Evolutionary conservation across 2,888 invertebrate genomes (phyloP).

Genomic region (Blera fallax): DNA sequence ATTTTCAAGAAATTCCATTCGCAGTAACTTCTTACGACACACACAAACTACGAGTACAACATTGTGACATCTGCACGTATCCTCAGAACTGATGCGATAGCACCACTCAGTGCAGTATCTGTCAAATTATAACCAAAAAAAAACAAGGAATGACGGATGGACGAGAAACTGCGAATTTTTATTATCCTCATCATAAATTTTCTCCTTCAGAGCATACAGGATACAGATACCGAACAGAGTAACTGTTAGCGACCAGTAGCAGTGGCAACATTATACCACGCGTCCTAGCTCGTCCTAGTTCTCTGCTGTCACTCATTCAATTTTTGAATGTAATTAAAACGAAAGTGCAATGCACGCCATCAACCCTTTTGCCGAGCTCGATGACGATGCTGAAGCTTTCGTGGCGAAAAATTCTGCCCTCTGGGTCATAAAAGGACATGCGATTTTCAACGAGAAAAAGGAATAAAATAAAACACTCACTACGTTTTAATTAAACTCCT

Average conservation of each 20-base stretch:
- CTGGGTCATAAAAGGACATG: constrained; percentile 53
- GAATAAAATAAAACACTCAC: constrained; percentile 37
- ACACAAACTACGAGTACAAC: not conserved
- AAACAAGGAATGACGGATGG: not conserved
- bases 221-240: no score
- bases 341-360: constrained; percentile 68
- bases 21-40: not conserved
- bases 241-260: constrained; percentile 10
- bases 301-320: constrained; percentile 59
- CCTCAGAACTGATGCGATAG: not conserved
- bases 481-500: constrained; percentile 66
- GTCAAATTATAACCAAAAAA: constrained; percentile 39
- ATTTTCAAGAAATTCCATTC: not conserved
- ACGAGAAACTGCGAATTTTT: constrained; percentile 5
- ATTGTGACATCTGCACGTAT: constrained; percentile 39
- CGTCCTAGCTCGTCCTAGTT: constrained; percentile 40
- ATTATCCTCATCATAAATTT: constrained; percentile 56
- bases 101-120: constrained; percentile 29
- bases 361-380: constrained; percentile 37
- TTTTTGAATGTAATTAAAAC: constrained; percentile 70
- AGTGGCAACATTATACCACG: constrained; percentile 6
- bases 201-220: not conserved
- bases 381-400: constrained; percentile 3
- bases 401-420: constrained; percentile 9
- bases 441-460: constrained; percentile 39